phyloP scores from a whole-genome alignment of 2,888 invertebrate genomes.

The Augiades crinisus region DNA sequence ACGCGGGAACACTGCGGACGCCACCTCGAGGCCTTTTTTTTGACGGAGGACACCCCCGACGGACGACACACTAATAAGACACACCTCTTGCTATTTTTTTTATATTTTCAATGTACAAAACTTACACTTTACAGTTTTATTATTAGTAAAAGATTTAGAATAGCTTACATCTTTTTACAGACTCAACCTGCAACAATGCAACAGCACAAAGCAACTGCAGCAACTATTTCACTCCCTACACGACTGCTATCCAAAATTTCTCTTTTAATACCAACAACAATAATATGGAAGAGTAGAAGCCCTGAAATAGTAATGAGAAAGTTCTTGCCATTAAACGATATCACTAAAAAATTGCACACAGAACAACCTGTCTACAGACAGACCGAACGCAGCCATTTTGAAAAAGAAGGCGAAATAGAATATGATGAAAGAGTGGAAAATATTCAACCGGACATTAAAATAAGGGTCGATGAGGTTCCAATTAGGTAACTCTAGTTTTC shows the following conservation, averaged over 20 bases:
- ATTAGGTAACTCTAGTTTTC: conserved; percentile 26
- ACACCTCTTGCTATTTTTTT: too few relatives aligned
- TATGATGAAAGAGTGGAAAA: conserved; percentile 27
- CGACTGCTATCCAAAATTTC: conserved; percentile 38
- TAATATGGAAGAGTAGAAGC: conserved; percentile 38
- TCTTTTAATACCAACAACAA: conserved; percentile 37
- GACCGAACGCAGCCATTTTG: background rate
- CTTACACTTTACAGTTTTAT: too few relatives aligned
- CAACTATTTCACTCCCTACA: conserved; percentile 25
- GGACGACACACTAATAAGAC: too few relatives aligned
- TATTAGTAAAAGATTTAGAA: too few relatives aligned
- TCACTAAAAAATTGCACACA: background rate
- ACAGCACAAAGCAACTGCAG: too few relatives aligned
- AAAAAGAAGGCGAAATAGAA: conserved; percentile 18
- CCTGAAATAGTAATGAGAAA: conserved; percentile 51
- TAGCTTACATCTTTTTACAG: conserved; percentile 12
- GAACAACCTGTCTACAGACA: conserved; percentile 3
- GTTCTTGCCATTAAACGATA: conserved; percentile 28
- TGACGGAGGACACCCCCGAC: too few relatives aligned
- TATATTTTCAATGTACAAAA: too few relatives aligned
- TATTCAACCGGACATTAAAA: conserved; percentile 32
- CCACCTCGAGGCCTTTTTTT: too few relatives aligned
- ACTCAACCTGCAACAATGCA: background rate
- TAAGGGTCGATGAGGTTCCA: conserved; percentile 31
- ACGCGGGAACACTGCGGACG: conserved; percentile 53